A percentile compares a stretch with the other conserved stretches of the same genome.
Evolutionary conservation across 2,888 invertebrate species (phyloP).

Genomic region (Hofmannophila pseudospretella): DNA sequence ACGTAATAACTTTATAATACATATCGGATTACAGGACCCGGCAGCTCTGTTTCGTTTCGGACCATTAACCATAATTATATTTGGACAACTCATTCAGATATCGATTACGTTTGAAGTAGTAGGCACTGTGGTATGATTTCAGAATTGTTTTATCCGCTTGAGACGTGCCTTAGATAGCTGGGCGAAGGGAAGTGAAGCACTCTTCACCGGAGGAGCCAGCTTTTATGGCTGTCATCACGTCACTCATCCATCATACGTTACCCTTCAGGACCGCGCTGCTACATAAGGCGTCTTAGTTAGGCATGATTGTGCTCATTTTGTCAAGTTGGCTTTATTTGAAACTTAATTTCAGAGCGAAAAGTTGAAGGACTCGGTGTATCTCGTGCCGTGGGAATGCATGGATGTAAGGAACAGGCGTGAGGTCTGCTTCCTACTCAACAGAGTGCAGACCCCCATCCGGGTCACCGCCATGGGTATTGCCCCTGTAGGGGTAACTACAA

Average conservation of each 20-base stretch:
- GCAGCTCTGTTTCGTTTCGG: neutral
- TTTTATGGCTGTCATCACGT: too few species aligned
- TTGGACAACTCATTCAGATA: neutral
- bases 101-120: slow-evolving; percentile 1
- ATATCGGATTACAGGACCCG: neutral
- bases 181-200: too few species aligned
- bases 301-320: too few species aligned
- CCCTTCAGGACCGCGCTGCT: too few species aligned
- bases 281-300: too few species aligned
- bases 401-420: slow-evolving; percentile 1
- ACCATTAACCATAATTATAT: neutral
- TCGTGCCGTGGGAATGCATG: slow-evolving; percentile 6
- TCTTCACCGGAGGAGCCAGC: too few species aligned
- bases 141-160: neutral
- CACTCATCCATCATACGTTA: too few species aligned
- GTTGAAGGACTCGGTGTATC: slow-evolving; percentile 2
- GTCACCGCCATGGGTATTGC: slow-evolving; percentile 5
- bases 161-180: too few species aligned
- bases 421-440: slow-evolving; percentile 1
- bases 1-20: too few species aligned
- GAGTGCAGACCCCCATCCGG: slow-evolving; percentile 1
- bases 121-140: neutral
- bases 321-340: too few species aligned
- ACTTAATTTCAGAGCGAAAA: slow-evolving; percentile 2
- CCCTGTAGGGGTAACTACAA: slow-evolving; percentile 6